A percentile compares a stretch with the other conserved stretches of the same genome.
phyloP scores from a whole-genome alignment of 2,797 vertebrate genomes.

The Choloepus didactylus region DNA sequence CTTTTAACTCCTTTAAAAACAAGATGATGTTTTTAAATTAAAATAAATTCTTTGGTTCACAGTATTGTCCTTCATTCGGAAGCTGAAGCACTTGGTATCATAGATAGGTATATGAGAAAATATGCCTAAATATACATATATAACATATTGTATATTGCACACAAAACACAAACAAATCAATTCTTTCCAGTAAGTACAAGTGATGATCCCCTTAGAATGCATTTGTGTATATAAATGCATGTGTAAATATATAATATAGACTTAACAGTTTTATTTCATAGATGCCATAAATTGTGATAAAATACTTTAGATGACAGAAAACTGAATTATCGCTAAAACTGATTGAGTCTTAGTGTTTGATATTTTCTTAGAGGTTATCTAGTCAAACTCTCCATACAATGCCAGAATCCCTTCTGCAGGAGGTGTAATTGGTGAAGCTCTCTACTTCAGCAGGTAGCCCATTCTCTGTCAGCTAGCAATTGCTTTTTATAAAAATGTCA shows the following conservation, averaged over 20 bases:
- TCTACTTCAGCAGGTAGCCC: not conserved
- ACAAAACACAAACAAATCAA: not conserved
- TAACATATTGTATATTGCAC: not conserved
- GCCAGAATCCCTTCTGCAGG: not conserved
- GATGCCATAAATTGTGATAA: not conserved
- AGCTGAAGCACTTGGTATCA: not conserved
- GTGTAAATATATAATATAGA: not conserved
- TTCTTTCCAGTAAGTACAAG: not conserved
- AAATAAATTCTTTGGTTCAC: slow-evolving; percentile 11
- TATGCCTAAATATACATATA: not conserved
- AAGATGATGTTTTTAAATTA: slow-evolving; percentile 53
- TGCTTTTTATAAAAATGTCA: slow-evolving; percentile 28
- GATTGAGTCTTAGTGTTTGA: not conserved
- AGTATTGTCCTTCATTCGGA: slow-evolving; percentile 35
- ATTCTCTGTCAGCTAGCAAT: not conserved
- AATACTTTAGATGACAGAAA: not conserved
- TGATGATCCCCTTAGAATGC: not conserved
- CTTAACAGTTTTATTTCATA: slow-evolving; percentile 29
- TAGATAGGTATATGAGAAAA: not conserved
- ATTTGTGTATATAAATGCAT: not conserved
- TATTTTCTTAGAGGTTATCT: not conserved
- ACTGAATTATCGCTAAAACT: not conserved
- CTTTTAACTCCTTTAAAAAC: slow-evolving; percentile 25
- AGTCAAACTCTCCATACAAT: not conserved
- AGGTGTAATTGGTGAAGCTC: not conserved